Evolutionary conservation across 2,888 invertebrate genomes (phyloP), one percentile per base, ranked within the genome.

Genomic region (Pelosia muscerda): DNA sequence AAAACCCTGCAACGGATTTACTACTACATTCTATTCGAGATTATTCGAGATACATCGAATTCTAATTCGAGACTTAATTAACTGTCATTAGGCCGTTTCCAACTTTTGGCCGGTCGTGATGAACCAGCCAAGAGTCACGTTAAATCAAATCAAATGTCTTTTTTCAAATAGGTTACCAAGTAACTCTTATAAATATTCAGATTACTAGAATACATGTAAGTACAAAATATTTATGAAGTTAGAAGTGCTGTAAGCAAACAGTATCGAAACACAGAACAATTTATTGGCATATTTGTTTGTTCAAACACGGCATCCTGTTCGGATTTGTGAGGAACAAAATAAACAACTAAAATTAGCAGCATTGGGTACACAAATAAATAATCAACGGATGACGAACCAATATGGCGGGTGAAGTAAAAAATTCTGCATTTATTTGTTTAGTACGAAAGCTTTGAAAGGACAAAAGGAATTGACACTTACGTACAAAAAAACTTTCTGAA

Each of bases 341-440:
- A 62, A 68, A 64, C 56, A 23, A 59, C 60, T 62, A 61, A 73
- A 68, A 73, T 77, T 68, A 70, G 68, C 73, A 66, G 66, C n/a
- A 70, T 69, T 66, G 61, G 53, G 64, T 38, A 65, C 67, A 72
- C 68, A 73, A 75, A 68, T 72, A 75, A 75, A 68, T 65, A 68
- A 55, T 58, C 55, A 69, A 61, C 25, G 26, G 3, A 72, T 78
- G 70, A 77, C 70, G 71, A 79, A 72, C 59, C 69, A 70, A 75
- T 75, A 67, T 69, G 78, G 69, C 71, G 68, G 68, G 58, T 60
- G 22, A 10, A 28, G 26, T 26, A 23, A 28, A 57, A 59, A 68
- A 56, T 26, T 58, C 53, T 53, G 13, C 56, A 59, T 63, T 65
- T 54, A 42, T 70, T 63, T 65, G 4, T 42, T 66, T 42, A 61